Base-by-base conservation (phyloP, 2,888 invertebrate genomes). In the Cephus runcator region DNA sequence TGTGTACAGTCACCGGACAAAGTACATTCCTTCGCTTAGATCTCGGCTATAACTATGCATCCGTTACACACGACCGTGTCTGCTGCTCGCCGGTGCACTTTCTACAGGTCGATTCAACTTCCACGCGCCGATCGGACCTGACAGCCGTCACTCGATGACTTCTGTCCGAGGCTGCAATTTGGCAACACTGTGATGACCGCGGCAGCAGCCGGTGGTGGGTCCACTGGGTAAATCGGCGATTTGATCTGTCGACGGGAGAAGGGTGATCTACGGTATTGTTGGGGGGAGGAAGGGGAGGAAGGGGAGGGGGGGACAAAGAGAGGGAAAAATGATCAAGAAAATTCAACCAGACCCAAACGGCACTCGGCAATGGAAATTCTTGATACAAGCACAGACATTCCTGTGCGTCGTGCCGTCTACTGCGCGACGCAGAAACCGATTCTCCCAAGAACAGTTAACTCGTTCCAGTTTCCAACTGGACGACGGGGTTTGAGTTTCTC, bases 1-100 rank as follows among this genome's bases (percentile, higher is more conserved):
- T 83, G 84, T 78, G 85, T 86, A 87, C 86, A 86, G 86, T 88
- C 87, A 82, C 77, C 76, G 74, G 80, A 85, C 80, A 84, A 85
- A 85, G 31, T 56, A 56, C 56, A 23, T 23, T 56, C 56, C 56
- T 56, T 56, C 23, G 9, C 56, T 23, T 9, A 1, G 23, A 9
- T 56, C 56, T 56, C 56, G 9, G 56, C 56, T 56, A 56, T 56
- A 23, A 4, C 40, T 40, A 40, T 40, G 40, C 40, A 9, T 40
- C 40, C 40, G 40, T 40, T 6, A 40, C 23, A 15, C 23, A 40
- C 15, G 40, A 23, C 23, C 23, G 2, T 40, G 1, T 15, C 6
- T 15, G 1, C 2, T 40, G 0, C 15, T 23, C 40, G 40, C 6
- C 23, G 1, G 56, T 23, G 23, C 23, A 1, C 23, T 9, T 9